Conservation (phyloP, 2,113 vertebrate genomes). For the Gymnorhina tibicen region DNA sequence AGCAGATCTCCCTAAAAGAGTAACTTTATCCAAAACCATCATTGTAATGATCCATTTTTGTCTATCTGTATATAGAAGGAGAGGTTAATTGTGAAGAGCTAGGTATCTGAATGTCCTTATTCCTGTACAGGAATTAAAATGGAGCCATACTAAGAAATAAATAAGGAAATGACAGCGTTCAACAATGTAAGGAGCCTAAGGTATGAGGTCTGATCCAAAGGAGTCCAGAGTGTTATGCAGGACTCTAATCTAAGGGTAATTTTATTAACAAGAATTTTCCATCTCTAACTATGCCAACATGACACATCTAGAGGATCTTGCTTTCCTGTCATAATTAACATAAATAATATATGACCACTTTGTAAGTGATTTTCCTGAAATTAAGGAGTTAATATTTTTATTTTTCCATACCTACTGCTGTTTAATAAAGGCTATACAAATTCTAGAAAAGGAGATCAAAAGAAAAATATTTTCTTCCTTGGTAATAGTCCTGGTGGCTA, state of each 20-base stretch:
- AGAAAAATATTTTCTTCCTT: not conserved
- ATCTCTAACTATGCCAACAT: not conserved
- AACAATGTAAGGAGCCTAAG: not conserved
- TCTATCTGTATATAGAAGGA: not conserved
- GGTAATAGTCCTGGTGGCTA: not conserved
- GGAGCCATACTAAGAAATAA: not conserved
- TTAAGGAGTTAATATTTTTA: not conserved
- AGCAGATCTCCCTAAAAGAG: not conserved
- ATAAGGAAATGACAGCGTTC: not conserved
- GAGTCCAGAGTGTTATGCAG: not conserved
- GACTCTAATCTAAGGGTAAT: not conserved
- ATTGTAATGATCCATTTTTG: not conserved
- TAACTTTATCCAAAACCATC: not conserved
- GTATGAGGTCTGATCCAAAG: not conserved
- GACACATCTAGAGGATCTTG: not conserved
- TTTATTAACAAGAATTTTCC: not conserved
- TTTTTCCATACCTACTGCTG: not conserved
- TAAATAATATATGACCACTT: not conserved
- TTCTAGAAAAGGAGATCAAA: not conserved
- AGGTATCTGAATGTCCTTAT: not conserved
- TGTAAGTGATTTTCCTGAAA: not conserved
- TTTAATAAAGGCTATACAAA: not conserved
- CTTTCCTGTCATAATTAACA: not conserved
- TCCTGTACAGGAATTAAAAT: not conserved
- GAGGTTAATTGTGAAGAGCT: not conserved